Evolutionary conservation across 2,797 vertebrate genomes (phyloP).

Genomic region (Arremon aurantiirostris): DNA sequence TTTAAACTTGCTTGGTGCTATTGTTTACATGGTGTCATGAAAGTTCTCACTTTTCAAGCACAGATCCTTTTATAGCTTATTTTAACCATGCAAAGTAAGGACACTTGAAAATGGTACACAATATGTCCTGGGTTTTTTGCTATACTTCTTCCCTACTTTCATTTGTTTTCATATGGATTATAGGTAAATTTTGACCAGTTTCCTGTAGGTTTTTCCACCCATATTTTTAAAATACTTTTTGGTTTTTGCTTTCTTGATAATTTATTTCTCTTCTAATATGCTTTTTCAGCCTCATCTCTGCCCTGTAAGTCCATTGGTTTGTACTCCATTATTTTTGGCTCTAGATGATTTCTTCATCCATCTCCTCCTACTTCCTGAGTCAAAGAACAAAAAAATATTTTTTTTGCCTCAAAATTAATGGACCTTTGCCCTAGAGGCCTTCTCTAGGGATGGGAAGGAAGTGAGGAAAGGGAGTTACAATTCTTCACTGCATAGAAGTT

Average conservation of each 20-base stretch:
- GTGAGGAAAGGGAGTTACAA: neutral
- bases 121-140: neutral
- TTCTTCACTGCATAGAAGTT: neutral
- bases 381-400: neutral
- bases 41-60: slow-evolving; percentile 25
- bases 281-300: neutral
- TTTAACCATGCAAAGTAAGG: neutral
- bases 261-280: neutral
- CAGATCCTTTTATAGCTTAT: neutral
- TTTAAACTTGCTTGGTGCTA: neutral
- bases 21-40: neutral
- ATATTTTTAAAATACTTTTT: neutral
- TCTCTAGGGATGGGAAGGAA: neutral
- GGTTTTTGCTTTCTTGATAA: neutral
- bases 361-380: neutral
- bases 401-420: neutral
- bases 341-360: neutral
- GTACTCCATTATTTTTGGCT: neutral
- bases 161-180: neutral
- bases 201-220: fast-evolving
- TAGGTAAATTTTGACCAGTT: neutral
- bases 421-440: neutral
- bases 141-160: neutral
- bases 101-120: neutral
- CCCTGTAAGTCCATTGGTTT: fast-evolving